Evolutionary conservation across 2,113 vertebrate genomes (phyloP).

Genomic region (Mohoua ochrocephala): DNA sequence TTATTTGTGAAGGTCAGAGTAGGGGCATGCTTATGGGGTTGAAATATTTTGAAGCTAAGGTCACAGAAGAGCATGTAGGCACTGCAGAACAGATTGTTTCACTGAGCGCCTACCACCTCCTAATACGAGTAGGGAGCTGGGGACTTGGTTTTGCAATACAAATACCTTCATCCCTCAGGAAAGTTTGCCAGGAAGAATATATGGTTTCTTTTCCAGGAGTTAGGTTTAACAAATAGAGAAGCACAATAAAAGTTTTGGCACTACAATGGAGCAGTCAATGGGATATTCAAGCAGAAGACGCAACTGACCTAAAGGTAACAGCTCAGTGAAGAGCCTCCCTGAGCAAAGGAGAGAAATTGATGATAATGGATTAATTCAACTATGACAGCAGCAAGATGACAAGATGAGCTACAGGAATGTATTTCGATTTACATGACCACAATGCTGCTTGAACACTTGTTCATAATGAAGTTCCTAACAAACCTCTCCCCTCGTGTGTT

Average conservation of each 20-base stretch:
- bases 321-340: background rate
- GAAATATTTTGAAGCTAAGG: background rate
- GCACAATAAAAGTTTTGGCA: background rate
- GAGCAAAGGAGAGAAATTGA: background rate
- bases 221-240: background rate
- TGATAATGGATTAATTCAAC: background rate
- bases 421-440: background rate
- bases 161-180: background rate
- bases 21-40: background rate
- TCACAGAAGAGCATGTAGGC: background rate
- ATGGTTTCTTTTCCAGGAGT: background rate
- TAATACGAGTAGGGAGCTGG: background rate
- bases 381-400: background rate
- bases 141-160: background rate
- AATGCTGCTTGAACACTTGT: background rate
- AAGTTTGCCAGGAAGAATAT: background rate
- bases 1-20: background rate
- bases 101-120: background rate
- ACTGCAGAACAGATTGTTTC: background rate
- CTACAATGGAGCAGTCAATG: background rate
- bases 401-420: background rate
- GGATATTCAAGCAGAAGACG: background rate
- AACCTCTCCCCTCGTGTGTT: rapidly evolving
- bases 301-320: background rate
- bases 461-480: rapidly evolving